Conservation (phyloP, 2,797 vertebrate genomes). For the Huso huso region DNA sequence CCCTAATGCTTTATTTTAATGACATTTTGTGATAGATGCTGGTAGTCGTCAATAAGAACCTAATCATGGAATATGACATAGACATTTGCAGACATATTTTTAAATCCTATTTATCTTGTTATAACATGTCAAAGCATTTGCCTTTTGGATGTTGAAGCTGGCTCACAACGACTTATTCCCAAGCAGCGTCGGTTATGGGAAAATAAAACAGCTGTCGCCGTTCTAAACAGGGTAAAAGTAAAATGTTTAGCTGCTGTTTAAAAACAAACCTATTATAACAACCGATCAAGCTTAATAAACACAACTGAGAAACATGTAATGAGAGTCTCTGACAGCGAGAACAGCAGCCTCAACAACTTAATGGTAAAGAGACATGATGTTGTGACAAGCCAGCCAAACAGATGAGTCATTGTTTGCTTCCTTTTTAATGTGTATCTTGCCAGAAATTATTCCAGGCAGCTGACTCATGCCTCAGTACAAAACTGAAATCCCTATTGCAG, state of each 20-base stretch:
- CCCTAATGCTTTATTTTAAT: slow-evolving; percentile 15
- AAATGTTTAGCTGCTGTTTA: too few species aligned
- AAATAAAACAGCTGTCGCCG: not conserved
- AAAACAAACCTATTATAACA: not conserved
- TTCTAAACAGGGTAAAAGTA: too few species aligned
- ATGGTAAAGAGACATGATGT: not conserved
- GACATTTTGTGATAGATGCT: slow-evolving; percentile 10
- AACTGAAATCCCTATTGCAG: not conserved
- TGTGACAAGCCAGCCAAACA: not conserved
- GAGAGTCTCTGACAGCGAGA: too few species aligned
- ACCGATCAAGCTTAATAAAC: not conserved
- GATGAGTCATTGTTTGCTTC: not conserved
- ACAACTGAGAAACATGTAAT: too few species aligned
- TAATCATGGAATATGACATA: slow-evolving; percentile 23
- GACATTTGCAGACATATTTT: slow-evolving; percentile 20
- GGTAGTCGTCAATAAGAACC: slow-evolving; percentile 12
- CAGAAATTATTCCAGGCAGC: not conserved
- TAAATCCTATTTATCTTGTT: slow-evolving; percentile 23
- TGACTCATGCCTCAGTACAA: not conserved
- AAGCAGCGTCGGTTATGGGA: not conserved
- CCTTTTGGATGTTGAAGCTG: slow-evolving; percentile 9
- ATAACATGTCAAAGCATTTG: slow-evolving; percentile 13
- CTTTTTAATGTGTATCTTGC: not conserved
- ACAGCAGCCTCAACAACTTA: not conserved
- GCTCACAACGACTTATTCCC: slow-evolving; percentile 7